Evolutionary conservation across 1,140 invertebrate genomes (phyloP).

Genomic region (Hylaeus anthracinus): DNA sequence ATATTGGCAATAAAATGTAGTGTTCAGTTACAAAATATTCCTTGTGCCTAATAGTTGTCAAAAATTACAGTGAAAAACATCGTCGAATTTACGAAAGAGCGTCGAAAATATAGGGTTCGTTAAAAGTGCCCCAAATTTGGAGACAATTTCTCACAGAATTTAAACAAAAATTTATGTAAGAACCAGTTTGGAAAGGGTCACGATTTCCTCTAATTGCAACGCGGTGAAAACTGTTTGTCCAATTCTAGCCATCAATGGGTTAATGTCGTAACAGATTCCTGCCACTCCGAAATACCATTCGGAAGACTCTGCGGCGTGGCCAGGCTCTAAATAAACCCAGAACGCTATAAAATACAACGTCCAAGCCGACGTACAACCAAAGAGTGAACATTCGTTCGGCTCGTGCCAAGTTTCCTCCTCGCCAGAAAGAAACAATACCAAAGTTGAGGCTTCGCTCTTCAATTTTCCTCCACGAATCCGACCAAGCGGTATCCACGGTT

Average conservation of each 20-base stretch:
- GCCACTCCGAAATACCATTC: constrained; percentile 38
- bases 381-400: constrained; percentile 38
- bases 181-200: too few species aligned
- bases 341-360: constrained; percentile 49
- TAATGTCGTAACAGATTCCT: constrained; percentile 33
- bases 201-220: background rate
- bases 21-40: too few species aligned
- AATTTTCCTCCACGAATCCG: background rate
- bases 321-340: constrained; percentile 37
- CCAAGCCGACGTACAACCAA: constrained; percentile 38
- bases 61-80: too few species aligned
- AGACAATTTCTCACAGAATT: too few species aligned
- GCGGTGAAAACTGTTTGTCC: background rate
- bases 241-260: constrained; percentile 20
- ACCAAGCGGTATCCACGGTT: background rate
- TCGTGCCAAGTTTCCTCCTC: constrained; percentile 20
- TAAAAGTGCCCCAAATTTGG: too few species aligned
- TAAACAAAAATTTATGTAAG: too few species aligned
- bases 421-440: constrained; percentile 30
- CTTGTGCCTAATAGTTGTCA: too few species aligned
- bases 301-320: constrained; percentile 7
- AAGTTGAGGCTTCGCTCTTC: background rate
- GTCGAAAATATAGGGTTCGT: too few species aligned
- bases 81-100: too few species aligned
- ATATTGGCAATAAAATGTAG: too few species aligned